phyloP scores from a whole-genome alignment of 64 coral and sea anemone species.

The Montipora sp. region DNA sequence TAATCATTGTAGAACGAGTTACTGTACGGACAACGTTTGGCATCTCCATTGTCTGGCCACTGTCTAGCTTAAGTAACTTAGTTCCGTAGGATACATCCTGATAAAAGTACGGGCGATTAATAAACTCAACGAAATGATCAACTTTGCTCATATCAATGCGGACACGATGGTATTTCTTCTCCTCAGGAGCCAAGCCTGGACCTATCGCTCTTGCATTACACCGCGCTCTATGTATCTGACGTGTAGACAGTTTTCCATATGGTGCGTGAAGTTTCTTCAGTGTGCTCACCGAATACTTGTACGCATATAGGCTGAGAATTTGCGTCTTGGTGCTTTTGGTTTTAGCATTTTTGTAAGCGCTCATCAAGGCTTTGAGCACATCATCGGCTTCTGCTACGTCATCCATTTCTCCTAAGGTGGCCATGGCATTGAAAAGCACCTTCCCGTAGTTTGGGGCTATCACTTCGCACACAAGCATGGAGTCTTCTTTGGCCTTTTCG shows the following conservation, averaged over 20 bases:
- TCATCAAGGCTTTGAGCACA: conserved; percentile 12
- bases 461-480: conserved; percentile 15
- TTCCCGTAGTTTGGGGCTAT: conserved; percentile 35
- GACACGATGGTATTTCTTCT: conserved; percentile 8
- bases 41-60: conserved; percentile 40
- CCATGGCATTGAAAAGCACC: conserved; percentile 18
- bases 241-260: conserved; percentile 39
- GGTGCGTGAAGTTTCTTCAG: conserved; percentile 12
- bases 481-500: conserved; percentile 10
- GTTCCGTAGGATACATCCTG: conserved; percentile 50
- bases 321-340: conserved; percentile 22
- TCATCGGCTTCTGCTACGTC: background rate
- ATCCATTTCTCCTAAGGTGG: background rate
- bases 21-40: conserved; percentile 34
- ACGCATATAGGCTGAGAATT: conserved; percentile 39
- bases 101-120: background rate
- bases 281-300: conserved; percentile 25
- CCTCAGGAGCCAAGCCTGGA: background rate
- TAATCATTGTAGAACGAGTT: conserved; percentile 18
- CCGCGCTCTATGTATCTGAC: conserved; percentile 30
- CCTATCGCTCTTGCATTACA: conserved; percentile 23
- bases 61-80: conserved; percentile 35
- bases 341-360: conserved; percentile 25
- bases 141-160: conserved; percentile 39
- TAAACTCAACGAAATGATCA: too few relatives aligned